A percentile compares a stretch with the other conserved stretches of the same genome.
phyloP scores from a whole-genome alignment of 2,888 invertebrate genomes.

The Tanypteryx hageni region DNA sequence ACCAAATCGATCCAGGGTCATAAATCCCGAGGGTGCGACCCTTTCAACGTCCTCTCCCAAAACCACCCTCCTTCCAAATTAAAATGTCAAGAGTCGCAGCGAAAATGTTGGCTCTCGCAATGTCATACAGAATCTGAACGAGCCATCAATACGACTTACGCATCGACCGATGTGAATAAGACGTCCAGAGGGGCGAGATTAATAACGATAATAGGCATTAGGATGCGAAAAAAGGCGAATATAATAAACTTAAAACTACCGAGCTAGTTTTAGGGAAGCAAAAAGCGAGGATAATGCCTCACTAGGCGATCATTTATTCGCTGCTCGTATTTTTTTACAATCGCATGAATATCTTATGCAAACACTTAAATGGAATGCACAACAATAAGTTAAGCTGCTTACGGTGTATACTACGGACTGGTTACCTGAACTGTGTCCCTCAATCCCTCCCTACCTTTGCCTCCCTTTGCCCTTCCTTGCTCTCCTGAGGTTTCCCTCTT shows the following conservation, averaged over 20 bases:
- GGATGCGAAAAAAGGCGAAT: background rate
- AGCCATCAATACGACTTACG: background rate
- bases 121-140: background rate
- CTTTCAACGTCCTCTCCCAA: background rate
- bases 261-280: background rate
- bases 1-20: too few species aligned
- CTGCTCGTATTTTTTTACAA: background rate
- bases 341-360: conserved; percentile 62
- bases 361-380: conserved; percentile 56
- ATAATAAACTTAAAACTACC: background rate
- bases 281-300: background rate
- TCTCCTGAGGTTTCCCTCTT: background rate
- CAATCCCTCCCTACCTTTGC: background rate
- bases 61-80: background rate
- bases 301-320: conserved; percentile 1
- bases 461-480: background rate
- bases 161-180: background rate
- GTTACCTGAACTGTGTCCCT: background rate
- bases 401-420: conserved; percentile 38
- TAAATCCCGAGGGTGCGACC: background rate
- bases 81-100: background rate
- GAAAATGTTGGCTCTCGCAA: background rate
- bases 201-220: background rate
- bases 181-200: background rate
- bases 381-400: conserved; percentile 61